Percentiles rank a stretch among this genome's conserved stretches.
These are phyloP conservation scores for Calephelis perditalis DNA, from an alignment of 2,888 invertebrate species.

Conservation along the genomic window DNA sequence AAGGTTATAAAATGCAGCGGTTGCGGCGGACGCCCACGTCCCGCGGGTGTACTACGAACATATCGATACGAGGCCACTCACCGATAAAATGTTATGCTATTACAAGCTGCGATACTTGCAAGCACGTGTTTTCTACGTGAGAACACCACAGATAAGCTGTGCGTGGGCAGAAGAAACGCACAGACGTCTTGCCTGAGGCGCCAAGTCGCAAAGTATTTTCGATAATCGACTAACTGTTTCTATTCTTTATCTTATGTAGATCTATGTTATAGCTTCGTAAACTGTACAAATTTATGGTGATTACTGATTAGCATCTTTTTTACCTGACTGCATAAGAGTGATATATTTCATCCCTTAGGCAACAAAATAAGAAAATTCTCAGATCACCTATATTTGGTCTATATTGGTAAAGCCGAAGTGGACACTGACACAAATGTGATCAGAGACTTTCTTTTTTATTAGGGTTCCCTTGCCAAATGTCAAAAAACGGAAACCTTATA, in stretches of 20 bases:
- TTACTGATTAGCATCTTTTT: constrained; percentile 10
- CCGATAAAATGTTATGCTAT: constrained; percentile 70
- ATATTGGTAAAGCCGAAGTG: too few species aligned
- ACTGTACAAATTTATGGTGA: constrained; percentile 12
- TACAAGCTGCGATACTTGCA: constrained; percentile 58
- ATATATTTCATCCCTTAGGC: too few species aligned
- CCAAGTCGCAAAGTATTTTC: constrained; percentile 11
- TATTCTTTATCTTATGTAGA: neutral
- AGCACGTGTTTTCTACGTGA: constrained; percentile 74
- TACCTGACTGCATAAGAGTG: neutral
- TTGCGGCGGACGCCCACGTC: constrained; percentile 66
- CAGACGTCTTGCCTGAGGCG: constrained; percentile 28
- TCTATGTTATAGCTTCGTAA: constrained; percentile 2
- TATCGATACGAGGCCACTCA: constrained; percentile 48
- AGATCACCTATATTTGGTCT: too few species aligned
- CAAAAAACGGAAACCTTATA: too few species aligned
- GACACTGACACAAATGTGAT: too few species aligned
- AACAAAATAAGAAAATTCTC: too few species aligned
- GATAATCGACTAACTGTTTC: constrained; percentile 9
- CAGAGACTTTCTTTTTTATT: too few species aligned
- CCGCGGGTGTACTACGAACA: constrained; percentile 57
- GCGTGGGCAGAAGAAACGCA: constrained; percentile 64
- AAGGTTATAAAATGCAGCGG: constrained; percentile 74
- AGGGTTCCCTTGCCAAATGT: too few species aligned
- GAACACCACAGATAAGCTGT: constrained; percentile 64